Conservation (phyloP, 2,113 vertebrate genomes). For the Indri indri region DNA sequence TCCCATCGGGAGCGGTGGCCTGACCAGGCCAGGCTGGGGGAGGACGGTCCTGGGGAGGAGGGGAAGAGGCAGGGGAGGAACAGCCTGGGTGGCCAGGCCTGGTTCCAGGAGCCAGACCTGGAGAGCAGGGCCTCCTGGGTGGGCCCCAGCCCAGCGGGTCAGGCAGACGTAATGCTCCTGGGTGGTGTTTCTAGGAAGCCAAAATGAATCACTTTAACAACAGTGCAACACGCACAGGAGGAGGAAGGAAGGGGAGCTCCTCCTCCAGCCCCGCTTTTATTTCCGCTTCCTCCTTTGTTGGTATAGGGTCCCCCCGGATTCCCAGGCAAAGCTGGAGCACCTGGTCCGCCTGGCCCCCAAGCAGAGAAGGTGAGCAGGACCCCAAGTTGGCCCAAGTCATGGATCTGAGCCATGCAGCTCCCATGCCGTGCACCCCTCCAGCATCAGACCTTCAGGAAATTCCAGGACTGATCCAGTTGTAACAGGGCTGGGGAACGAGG, state of each 20-base stretch:
- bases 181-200: conserved; percentile 21
- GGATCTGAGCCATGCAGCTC: background rate
- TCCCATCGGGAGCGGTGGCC: background rate
- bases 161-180: background rate
- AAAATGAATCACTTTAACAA: background rate
- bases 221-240: background rate
- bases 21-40: background rate
- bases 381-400: background rate
- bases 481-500: background rate
- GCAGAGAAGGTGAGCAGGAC: conserved; percentile 90
- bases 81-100: conserved; percentile 18
- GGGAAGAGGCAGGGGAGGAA: background rate
- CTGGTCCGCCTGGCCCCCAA: conserved; percentile 87
- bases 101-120: background rate
- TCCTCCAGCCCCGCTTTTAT: background rate
- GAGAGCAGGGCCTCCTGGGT: conserved; percentile 27
- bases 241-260: background rate
- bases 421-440: background rate
- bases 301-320: conserved; percentile 91
- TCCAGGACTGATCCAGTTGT: background rate
- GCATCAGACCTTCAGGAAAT: background rate
- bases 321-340: conserved; percentile 90
- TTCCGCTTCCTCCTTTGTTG: conserved; percentile 7
- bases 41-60: background rate
- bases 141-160: background rate